Conservation (phyloP, 2,888 invertebrate species). For the Pterostichus niger region DNA sequence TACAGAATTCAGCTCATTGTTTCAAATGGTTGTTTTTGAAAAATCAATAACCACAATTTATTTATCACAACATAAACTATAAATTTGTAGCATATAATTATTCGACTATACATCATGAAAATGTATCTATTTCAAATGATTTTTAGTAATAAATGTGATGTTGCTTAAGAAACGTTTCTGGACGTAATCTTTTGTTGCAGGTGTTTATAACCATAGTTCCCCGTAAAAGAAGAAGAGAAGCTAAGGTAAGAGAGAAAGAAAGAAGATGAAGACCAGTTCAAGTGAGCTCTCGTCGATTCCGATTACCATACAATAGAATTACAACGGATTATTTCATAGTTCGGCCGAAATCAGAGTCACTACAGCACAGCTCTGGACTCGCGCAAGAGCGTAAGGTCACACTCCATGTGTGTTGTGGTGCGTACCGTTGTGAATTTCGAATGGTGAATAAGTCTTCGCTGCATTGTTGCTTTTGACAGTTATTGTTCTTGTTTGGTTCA, state of each 20-base stretch:
- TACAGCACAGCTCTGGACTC: background rate
- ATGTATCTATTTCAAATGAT: too few relatives aligned
- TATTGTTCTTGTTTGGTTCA: slow-evolving; percentile 37
- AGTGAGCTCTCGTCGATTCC: slow-evolving; percentile 43
- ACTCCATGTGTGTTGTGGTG: slow-evolving; percentile 12
- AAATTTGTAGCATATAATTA: too few relatives aligned
- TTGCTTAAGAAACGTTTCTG: too few relatives aligned
- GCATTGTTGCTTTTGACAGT: slow-evolving; percentile 53
- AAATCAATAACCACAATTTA: too few relatives aligned
- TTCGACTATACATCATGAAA: too few relatives aligned
- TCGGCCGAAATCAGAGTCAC: slow-evolving; percentile 69
- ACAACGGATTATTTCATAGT: slow-evolving; percentile 71
- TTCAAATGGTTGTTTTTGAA: too few relatives aligned
- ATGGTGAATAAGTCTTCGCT: slow-evolving; percentile 29
- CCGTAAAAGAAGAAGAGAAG: background rate
- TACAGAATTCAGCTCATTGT: too few relatives aligned
- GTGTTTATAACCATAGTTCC: slow-evolving; percentile 7
- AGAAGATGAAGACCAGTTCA: slow-evolving; percentile 35
- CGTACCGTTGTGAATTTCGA: slow-evolving; percentile 51
- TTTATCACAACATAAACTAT: too few relatives aligned
- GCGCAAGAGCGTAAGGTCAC: slow-evolving; percentile 54
- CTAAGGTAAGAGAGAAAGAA: background rate
- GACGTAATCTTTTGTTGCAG: slow-evolving; percentile 9
- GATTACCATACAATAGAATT: slow-evolving; percentile 71
- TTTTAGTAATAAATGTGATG: too few relatives aligned